Conservation (phyloP, 2,888 invertebrate species). For the Ptychoptera albimana region DNA sequence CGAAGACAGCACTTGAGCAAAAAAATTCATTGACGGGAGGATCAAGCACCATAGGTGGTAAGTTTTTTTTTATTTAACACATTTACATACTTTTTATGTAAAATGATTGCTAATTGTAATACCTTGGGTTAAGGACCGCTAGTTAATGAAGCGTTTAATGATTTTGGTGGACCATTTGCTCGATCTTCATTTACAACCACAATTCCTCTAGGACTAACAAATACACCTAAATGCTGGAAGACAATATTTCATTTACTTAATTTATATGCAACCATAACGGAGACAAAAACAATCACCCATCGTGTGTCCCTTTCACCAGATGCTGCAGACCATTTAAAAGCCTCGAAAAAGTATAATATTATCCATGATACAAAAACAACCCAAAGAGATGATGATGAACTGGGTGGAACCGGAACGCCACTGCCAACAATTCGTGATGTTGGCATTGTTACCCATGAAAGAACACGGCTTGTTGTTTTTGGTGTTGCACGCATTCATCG, state of each 20-base stretch:
- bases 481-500: slow-evolving; percentile 77
- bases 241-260: slow-evolving; percentile 85
- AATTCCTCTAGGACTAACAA: slow-evolving; percentile 24
- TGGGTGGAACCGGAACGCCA: slow-evolving; percentile 26
- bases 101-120: not conserved
- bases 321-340: slow-evolving; percentile 51
- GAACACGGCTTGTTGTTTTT: slow-evolving; percentile 66
- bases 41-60: slow-evolving; percentile 17
- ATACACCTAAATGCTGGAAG: slow-evolving; percentile 75
- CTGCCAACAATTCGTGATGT: slow-evolving; percentile 22
- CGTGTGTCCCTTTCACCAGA: slow-evolving; percentile 56
- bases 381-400: slow-evolving; percentile 33
- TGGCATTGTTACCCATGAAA: slow-evolving; percentile 34
- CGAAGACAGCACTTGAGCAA: slow-evolving; percentile 25
- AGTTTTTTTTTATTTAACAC: not conserved
- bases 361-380: slow-evolving; percentile 36
- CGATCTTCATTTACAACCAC: slow-evolving; percentile 16
- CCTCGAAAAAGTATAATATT: slow-evolving; percentile 38
- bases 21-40: slow-evolving; percentile 28
- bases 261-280: slow-evolving; percentile 86
- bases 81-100: not conserved
- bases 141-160: slow-evolving; percentile 6
- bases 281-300: slow-evolving; percentile 80
- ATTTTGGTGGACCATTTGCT: not conserved
- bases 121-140: not conserved